These are phyloP conservation scores for Aproaerema taeniolella DNA, from an alignment of 2,888 invertebrate species.

Conservation along the genomic window DNA sequence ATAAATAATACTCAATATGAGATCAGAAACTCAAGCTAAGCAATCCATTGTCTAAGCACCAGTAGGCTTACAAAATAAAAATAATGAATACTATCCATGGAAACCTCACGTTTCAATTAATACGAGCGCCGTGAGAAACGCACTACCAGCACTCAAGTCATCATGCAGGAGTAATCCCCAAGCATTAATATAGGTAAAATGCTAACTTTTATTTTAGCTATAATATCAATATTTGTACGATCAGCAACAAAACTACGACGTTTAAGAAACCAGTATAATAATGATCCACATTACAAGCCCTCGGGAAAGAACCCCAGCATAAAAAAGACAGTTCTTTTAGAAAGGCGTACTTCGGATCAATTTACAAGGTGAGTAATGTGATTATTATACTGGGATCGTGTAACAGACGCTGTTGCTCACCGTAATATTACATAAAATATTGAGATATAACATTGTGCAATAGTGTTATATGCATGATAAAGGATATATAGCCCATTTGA, in stretches of 20 bases:
- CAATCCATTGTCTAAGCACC: conserved; percentile 55
- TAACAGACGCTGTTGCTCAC: no score
- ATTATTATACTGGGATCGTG: no score
- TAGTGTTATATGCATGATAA: conserved; percentile 60
- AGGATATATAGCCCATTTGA: conserved; percentile 52
- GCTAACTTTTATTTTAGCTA: conserved; percentile 28
- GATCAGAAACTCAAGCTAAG: conserved; percentile 69
- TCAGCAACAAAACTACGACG: no score
- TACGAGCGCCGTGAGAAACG: neutral
- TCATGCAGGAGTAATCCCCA: neutral
- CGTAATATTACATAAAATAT: conserved; percentile 65
- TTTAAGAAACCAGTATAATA: no score
- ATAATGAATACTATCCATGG: conserved; percentile 11
- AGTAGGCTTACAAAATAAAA: conserved; percentile 37
- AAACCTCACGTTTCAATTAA: neutral
- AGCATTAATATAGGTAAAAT: conserved; percentile 20
- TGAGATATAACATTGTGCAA: conserved; percentile 74
- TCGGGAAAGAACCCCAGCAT: no score
- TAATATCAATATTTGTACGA: conserved; percentile 44
- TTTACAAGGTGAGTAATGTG: no score
- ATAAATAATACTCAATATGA: conserved; percentile 76
- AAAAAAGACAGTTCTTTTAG: no score
- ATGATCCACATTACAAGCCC: no score
- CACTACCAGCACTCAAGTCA: neutral
- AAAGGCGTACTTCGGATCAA: no score